Evolutionary conservation across 1,140 invertebrate species (phyloP), one percentile per base, ranked within the genome.

Genomic region (Agraylea sexmaculata): DNA sequence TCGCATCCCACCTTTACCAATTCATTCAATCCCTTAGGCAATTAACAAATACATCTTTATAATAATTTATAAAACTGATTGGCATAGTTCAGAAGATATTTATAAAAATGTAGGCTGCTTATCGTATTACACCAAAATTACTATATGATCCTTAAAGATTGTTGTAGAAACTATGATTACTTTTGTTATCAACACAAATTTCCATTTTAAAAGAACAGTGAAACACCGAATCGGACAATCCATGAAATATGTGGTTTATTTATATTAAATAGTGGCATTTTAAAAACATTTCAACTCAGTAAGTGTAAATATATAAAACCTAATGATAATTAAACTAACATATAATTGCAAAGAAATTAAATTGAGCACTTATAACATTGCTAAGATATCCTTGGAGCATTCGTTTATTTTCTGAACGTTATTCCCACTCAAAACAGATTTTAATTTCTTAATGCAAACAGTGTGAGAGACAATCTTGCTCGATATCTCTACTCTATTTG

Each of bases 281-380:
- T 8, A 8, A 25, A 25, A 8, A 25, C 7, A 25, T 25, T 7
- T 8, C 23, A 7, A 25, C 12, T 8, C 23, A 25, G n/a, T 25
- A 25, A 25, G 23, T 8, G 23, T 25, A 25, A 25, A 12, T 25
- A 25, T 8, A 25, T 8, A 12, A 25, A 25, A 25, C 23, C 7
- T 8, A 25, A 25, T 8, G n/a, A 8, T 8, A 8, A 12, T 25
- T 25, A 25, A 25, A 25, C 12, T 25, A 25, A 25, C 7, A 25
- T 8, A 25, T 25, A n/a, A n/a, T n/a, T n/a, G n/a, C n/a, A 12
- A 25, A 25, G 7, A 25, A 25, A 25, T 25, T 8, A 25, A 25
- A 7, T n/a, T n/a, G n/a, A n/a, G n/a, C n/a, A n/a, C n/a, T n/a
- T 55, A 64, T 59, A 66, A 62, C 47, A 65, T 50, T 40, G 49